phyloP scores from a whole-genome alignment of 2,797 vertebrate species.

The Coccyzus lansbergi region DNA sequence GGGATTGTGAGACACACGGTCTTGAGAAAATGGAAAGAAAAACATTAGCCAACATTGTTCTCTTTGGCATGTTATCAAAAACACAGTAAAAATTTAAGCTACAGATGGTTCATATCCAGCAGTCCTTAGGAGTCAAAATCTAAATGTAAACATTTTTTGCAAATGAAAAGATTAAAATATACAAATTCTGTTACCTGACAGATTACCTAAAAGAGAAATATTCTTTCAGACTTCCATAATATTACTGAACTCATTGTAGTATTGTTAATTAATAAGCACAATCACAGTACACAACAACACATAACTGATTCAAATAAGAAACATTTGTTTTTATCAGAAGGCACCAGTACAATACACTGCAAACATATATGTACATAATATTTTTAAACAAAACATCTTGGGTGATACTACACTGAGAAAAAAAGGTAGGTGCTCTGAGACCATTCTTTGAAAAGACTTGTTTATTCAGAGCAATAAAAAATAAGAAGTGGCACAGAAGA shows the following conservation, averaged over 20 bases:
- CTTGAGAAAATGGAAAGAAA: background rate
- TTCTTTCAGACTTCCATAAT: background rate
- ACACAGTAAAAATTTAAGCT: background rate
- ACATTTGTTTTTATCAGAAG: background rate
- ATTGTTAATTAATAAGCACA: background rate
- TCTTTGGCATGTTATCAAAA: background rate
- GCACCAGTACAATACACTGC: background rate
- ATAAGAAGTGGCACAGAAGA: background rate
- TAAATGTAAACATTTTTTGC: background rate
- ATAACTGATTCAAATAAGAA: background rate
- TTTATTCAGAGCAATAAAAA: background rate
- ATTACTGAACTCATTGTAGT: background rate
- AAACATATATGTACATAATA: background rate
- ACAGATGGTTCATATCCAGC: background rate
- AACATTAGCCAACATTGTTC: background rate
- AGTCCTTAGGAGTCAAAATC: background rate
- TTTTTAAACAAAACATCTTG: background rate
- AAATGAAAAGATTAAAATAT: background rate
- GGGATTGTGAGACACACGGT: background rate
- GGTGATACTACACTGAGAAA: background rate
- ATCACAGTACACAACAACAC: background rate
- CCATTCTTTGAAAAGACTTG: background rate
- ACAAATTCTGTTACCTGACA: background rate
- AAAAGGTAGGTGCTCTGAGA: rapidly evolving
- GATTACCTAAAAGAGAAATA: background rate